Conservation (phyloP, 2,888 invertebrate genomes). For the Drosophila glabriapex region DNA sequence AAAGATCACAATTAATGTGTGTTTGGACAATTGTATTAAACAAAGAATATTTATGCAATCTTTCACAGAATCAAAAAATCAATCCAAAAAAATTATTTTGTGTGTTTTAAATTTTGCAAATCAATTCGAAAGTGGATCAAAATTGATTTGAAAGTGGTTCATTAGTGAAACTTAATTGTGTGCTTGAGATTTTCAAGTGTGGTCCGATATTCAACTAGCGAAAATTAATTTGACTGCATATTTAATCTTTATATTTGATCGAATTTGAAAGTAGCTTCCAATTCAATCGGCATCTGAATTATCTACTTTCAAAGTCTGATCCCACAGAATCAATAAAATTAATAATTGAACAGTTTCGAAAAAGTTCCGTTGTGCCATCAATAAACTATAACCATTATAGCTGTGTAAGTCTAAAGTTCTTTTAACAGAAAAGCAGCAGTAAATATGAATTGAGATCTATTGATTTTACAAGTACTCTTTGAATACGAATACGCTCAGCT, state of each 20-base stretch:
- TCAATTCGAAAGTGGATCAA: neutral
- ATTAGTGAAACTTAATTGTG: neutral
- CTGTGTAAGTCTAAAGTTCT: neutral
- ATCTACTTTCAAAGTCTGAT: neutral
- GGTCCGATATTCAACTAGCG: neutral
- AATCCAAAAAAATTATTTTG: neutral
- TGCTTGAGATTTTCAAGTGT: neutral
- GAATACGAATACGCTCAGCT: neutral
- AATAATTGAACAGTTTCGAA: neutral
- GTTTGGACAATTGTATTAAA: neutral
- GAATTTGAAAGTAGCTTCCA: neutral
- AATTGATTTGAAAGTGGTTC: neutral
- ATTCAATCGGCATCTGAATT: neutral
- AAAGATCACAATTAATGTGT: neutral
- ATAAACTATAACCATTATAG: neutral
- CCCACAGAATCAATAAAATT: neutral
- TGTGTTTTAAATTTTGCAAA: neutral
- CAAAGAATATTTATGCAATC: neutral
- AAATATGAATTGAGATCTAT: neutral
- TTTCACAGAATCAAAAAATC: neutral
- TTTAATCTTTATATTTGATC: neutral
- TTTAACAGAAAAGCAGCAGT: neutral
- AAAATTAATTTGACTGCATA: neutral
- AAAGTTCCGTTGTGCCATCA: neutral
- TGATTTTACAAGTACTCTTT: neutral